Conservation (phyloP, 2,113 vertebrate species). For the Capra hircus region DNA sequence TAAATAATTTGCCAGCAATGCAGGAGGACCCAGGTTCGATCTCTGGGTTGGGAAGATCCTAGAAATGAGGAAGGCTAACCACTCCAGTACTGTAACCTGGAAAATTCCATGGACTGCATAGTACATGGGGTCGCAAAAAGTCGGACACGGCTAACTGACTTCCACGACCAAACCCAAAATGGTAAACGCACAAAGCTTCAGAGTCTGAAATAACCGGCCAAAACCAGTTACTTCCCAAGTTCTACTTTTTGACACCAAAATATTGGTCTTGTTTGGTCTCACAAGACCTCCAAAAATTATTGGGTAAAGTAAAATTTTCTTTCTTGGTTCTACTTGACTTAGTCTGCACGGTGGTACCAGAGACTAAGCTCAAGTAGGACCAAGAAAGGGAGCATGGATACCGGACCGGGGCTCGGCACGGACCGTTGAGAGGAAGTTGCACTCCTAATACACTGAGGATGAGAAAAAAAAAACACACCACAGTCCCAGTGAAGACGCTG, state of each 20-base stretch:
- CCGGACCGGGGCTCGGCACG: accelerated
- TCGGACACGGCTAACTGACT: no score
- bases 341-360: accelerated
- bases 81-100: accelerated
- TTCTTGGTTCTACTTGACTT: no score
- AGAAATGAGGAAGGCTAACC: no score
- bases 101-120: no score
- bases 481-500: no score
- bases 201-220: no score
- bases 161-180: accelerated
- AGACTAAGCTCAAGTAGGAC: accelerated
- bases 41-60: accelerated
- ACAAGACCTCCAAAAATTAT: background rate
- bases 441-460: no score
- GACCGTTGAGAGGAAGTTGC: accelerated
- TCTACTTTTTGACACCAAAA: background rate
- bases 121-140: no score
- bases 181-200: no score
- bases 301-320: accelerated
- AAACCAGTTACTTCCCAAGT: accelerated
- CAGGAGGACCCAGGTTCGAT: no score
- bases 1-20: no score
- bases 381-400: accelerated
- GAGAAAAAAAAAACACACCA: no score
- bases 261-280: background rate